Evolutionary conservation across 2,113 vertebrate species (phyloP).

Genomic region (Myiozetetes cayanensis): DNA sequence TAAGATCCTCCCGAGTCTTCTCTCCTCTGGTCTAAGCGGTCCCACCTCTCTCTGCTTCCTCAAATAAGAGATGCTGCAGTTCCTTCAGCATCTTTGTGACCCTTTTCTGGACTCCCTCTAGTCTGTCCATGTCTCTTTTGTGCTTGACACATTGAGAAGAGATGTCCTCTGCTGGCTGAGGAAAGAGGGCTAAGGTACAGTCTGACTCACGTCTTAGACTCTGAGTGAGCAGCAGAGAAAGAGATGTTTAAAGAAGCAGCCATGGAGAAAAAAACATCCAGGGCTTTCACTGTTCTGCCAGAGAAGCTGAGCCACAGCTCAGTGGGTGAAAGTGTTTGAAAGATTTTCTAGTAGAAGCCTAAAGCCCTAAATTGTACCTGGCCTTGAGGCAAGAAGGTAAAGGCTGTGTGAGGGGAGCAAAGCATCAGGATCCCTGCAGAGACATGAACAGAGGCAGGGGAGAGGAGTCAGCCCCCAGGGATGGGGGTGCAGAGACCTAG

Average conservation of each 20-base stretch:
- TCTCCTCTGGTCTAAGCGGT: neutral
- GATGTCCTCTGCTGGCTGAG: neutral
- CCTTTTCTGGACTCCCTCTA: neutral
- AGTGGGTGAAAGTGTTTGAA: neutral
- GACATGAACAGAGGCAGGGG: neutral
- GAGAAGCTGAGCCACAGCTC: neutral
- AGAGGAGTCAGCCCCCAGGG: neutral
- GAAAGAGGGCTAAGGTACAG: neutral
- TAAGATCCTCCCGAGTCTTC: neutral
- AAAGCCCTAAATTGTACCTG: neutral
- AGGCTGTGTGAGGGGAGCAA: neutral
- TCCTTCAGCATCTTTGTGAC: neutral
- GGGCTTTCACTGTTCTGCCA: neutral
- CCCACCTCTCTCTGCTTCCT: neutral
- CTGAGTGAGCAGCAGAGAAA: neutral
- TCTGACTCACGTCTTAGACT: neutral
- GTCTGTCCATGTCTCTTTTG: neutral
- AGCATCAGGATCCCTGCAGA: neutral
- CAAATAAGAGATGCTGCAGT: neutral
- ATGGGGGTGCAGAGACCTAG: fast-evolving
- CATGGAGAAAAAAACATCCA: neutral
- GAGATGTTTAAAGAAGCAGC: neutral
- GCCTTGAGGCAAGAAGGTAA: neutral
- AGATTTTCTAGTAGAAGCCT: neutral
- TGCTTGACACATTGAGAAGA: neutral